Evolutionary conservation across 2,113 vertebrate genomes (phyloP).

Genomic region (Thalassoma bifasciatum): DNA sequence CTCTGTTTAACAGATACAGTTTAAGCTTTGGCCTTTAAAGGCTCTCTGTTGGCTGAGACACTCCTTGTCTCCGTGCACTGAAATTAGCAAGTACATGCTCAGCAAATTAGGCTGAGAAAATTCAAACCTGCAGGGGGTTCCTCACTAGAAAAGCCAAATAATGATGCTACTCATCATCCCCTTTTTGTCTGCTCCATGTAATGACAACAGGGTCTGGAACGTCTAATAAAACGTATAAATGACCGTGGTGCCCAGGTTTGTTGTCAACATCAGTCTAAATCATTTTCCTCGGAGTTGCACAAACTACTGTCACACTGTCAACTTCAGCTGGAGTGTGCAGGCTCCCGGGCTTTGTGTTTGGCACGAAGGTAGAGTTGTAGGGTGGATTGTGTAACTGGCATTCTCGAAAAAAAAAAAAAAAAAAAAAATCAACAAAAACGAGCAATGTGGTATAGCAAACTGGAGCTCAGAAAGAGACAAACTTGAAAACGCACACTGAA

Average conservation of each 20-base stretch:
- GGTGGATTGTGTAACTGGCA: constrained; percentile 10
- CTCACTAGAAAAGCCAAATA: constrained; percentile 15
- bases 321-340: neutral
- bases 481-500: neutral
- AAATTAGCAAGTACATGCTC: constrained; percentile 23
- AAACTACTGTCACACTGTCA: neutral
- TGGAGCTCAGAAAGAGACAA: neutral
- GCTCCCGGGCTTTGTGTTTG: neutral
- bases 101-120: constrained; percentile 28
- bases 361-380: neutral
- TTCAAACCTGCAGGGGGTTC: constrained; percentile 15
- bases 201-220: neutral
- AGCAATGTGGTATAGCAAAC: neutral
- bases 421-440: neutral
- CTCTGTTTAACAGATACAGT: neutral
- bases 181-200: constrained; percentile 8
- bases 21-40: constrained; percentile 24
- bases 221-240: constrained; percentile 7
- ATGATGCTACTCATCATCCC: neutral
- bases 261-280: constrained; percentile 4
- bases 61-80: constrained; percentile 5
- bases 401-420: neutral
- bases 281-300: neutral
- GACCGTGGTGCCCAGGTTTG: constrained; percentile 6
- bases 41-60: neutral